Evolutionary conservation across 2,888 invertebrate genomes (phyloP), one percentile per base, ranked within the genome.

Genomic region (Calliscelio sp.): DNA sequence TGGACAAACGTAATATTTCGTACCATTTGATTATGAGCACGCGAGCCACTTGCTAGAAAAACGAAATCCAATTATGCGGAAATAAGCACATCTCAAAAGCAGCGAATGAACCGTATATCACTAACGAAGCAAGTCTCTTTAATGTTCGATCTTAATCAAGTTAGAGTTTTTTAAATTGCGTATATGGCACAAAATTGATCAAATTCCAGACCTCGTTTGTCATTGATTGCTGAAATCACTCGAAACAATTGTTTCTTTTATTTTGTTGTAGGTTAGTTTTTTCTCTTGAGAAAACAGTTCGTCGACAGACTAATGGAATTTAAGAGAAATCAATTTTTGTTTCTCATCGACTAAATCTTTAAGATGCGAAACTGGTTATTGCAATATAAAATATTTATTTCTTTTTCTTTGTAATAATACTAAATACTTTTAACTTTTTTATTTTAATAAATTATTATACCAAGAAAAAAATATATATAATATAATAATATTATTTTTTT

Each of bases 101-200:
- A 20, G 16, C 46, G 79, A 79, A 51, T 79, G 71, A 71, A 71
- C 28, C 44, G 65, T 79, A 32, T 65, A 79, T 71, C 71, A 57
- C 71, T 79, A 79, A 79, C 63, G 71, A 79, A 79, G 55, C 63
- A 57, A 55, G 57, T 70, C 80, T 66, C 53, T 80, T 80, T 80
- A 80, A 80, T 80, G 71, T 44, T 73, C 73, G 73, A 65, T 80
- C 57, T 80, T 66, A 80, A 80, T 80, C 65, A 57, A 78, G 61
- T 80, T 80, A 55, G 53, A 63, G 32, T 80, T 80, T 46, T 73
- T 70, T 28, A 49, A 73, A 57, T 80, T 59, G 66, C 49, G 49
- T n/a, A n/a, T 51, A 57, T 49, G 71, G 65, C 53, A 24, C 35
- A 10, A 51, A 66, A 35, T 25, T 59, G 57, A 80, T 73, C 71